Evolutionary conservation across 35 echinoderm and acorn worm species (phyloP), one percentile per base, ranked within the genome.

Genomic region (Chiridota heheva): DNA sequence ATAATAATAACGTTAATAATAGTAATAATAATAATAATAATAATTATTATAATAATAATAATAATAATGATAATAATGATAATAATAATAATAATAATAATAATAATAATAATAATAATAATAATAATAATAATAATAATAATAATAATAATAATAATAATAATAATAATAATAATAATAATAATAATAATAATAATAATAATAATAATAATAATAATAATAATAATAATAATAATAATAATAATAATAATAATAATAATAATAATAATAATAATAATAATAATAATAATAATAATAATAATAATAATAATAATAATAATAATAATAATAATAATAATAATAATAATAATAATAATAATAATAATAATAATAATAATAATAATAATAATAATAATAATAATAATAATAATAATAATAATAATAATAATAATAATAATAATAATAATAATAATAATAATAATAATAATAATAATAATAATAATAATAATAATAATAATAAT

Each of bases 171-270:
- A 10, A 74, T 74, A 10, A 49, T 74, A 10, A 7, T 74, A 7
- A 74, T 74, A 10, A 51, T 74, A 10, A 74, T 74, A 10, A 51
- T 48, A 10, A 74, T 48, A 10, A 48, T 74, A 10, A 48, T 74
- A 10, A 74, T 74, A 10, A 51, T 74, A 10, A 49, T 74, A 10
- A 20, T 74, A 22, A 49, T 74, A 10, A 28, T 74, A 7, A 74
- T 74, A 7, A 48, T 74, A 7, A 74, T 74, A 7, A 74, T 74
- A 7, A 74, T 74, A 7, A 48, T 74, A 7, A 28, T 74, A 7
- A 74, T 74, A 10, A 48, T 74, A n/a, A 25, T 51, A 44, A 42
- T 41, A 48, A 15, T 49, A 16, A 32, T 18, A 29, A 66, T 18
- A 29, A 22, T 22, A 29, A 29, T 22, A 12, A 22, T 32, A 29